These are phyloP conservation scores for Lepilemur ruficaudatus DNA, from an alignment of 2,797 vertebrate species.

Conservation along the genomic window DNA sequence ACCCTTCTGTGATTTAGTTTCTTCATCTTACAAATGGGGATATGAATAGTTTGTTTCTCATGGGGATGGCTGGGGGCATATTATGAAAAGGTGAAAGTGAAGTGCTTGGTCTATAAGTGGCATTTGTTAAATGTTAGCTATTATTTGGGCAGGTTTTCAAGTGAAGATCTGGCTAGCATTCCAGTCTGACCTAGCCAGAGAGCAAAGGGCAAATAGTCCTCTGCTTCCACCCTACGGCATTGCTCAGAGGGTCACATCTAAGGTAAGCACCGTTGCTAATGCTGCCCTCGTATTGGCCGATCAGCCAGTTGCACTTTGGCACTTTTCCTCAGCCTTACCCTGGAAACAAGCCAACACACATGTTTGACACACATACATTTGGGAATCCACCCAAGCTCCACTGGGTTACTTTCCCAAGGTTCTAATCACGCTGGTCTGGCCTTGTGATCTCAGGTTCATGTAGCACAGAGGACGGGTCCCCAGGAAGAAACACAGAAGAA, in stretches of 20 bases:
- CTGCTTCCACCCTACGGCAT: accelerated
- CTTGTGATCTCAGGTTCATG: background rate
- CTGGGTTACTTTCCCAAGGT: background rate
- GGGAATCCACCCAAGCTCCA: background rate
- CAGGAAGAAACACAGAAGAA: background rate
- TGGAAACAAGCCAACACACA: background rate
- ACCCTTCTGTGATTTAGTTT: background rate
- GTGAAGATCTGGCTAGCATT: background rate
- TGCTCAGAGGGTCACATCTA: background rate
- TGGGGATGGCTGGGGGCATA: background rate
- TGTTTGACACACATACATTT: background rate
- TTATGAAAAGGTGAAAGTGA: background rate
- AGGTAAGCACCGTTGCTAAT: background rate
- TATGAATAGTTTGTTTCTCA: background rate
- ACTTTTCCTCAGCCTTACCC: background rate
- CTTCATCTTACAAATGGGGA: background rate
- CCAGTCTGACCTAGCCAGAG: background rate
- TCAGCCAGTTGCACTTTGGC: background rate
- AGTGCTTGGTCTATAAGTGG: too few relatives aligned
- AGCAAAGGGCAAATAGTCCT: background rate
- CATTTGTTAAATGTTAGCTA: background rate
- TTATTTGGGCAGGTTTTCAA: background rate
- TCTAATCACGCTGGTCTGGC: background rate
- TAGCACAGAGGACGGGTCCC: background rate
- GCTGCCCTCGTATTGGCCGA: background rate